Conservation (phyloP, 2,888 invertebrate species). For the Habrosyne pyritoides region DNA sequence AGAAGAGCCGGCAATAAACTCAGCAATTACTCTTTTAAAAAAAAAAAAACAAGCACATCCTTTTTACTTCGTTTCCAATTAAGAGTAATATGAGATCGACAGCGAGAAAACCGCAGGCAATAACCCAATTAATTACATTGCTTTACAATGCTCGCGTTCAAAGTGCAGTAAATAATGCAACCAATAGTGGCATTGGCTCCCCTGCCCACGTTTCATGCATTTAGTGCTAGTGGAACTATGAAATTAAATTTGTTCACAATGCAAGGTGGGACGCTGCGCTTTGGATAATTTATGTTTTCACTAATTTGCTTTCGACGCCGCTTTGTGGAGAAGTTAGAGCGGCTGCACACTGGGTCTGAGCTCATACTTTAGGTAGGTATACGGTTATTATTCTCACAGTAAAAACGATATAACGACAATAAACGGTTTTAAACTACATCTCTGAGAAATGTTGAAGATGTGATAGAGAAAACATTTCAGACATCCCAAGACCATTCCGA, state of each 20-base stretch:
- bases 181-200: conserved; percentile 37
- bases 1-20: too few relatives aligned
- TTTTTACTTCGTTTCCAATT: conserved; percentile 22
- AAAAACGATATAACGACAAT: too few relatives aligned
- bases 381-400: too few relatives aligned
- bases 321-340: conserved; percentile 12
- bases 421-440: too few relatives aligned
- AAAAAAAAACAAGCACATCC: not conserved
- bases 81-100: conserved; percentile 28
- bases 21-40: too few relatives aligned
- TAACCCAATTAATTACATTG: conserved; percentile 67
- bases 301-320: conserved; percentile 30
- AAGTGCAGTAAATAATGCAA: conserved; percentile 68
- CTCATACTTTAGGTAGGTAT: conserved; percentile 19
- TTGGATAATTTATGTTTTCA: conserved; percentile 59
- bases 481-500: too few relatives aligned
- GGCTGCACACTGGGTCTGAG: conserved; percentile 3
- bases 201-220: conserved; percentile 46
- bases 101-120: conserved; percentile 45
- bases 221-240: conserved; percentile 54
- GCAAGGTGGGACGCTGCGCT: conserved; percentile 51
- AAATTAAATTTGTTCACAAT: conserved; percentile 75
- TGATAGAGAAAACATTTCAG: too few relatives aligned
- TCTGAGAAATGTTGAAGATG: too few relatives aligned
- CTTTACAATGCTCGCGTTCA: conserved; percentile 50